Conservation (phyloP, 2,113 vertebrate species). For the Puffinus mauretanicus region DNA sequence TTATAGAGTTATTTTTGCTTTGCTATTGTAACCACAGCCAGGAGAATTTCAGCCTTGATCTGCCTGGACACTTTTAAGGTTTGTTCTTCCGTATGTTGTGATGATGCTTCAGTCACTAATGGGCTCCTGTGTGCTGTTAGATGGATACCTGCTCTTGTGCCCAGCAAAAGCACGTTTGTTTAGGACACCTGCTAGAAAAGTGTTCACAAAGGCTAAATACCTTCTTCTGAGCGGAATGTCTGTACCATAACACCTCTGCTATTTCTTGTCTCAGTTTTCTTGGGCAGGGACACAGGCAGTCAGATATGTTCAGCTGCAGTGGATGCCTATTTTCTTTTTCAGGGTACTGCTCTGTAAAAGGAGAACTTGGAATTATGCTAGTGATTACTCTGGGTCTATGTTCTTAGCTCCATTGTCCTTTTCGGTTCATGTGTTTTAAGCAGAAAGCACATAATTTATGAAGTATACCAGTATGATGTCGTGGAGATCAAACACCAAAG, state of each 20-base stretch:
- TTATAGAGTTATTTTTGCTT: background rate
- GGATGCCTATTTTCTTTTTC: background rate
- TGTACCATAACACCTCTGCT: background rate
- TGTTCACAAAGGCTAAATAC: background rate
- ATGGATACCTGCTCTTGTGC: background rate
- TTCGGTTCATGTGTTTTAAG: background rate
- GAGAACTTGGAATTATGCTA: background rate
- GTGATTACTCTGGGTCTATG: background rate
- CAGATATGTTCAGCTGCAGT: background rate
- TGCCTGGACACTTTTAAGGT: background rate
- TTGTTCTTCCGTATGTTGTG: background rate
- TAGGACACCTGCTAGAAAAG: background rate
- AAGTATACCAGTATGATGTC: background rate
- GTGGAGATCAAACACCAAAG: background rate
- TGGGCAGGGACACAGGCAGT: background rate
- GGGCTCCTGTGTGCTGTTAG: background rate
- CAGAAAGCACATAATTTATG: background rate
- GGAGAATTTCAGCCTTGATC: background rate
- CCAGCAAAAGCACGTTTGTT: background rate
- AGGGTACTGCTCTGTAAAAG: background rate
- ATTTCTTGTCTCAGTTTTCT: background rate
- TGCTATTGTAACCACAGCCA: background rate
- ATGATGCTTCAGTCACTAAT: background rate
- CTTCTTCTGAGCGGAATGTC: background rate
- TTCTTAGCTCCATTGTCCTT: background rate